Evolutionary conservation across 2,113 vertebrate species (phyloP).

Genomic region (Hypomesus transpacificus): DNA sequence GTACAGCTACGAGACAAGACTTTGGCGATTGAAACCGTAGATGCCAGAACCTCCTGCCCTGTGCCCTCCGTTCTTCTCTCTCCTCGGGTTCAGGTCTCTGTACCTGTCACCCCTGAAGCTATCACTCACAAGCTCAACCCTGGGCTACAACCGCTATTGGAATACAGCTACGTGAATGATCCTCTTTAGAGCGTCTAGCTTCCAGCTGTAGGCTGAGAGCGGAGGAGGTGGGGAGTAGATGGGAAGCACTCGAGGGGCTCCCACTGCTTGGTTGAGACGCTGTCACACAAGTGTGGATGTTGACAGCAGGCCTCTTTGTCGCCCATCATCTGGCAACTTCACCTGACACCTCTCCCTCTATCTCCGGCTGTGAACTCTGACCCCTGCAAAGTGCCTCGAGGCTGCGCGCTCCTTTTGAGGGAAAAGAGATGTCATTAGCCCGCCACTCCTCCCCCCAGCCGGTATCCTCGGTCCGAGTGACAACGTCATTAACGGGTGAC

Average conservation of each 20-base stretch:
- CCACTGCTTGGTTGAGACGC: no score
- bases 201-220: background rate
- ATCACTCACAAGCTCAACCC: background rate
- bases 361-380: background rate
- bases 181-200: no score
- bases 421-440: background rate
- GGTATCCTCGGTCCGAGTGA: background rate
- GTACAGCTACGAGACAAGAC: background rate
- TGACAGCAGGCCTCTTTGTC: conserved; percentile 12
- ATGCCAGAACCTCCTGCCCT: no score
- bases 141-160: background rate
- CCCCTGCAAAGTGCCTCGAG: conserved; percentile 1
- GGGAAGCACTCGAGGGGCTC: background rate
- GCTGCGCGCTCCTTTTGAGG: background rate
- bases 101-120: background rate
- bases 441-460: background rate
- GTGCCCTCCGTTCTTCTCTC: no score
- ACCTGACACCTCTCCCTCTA: conserved; percentile 5
- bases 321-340: background rate
- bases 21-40: background rate
- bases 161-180: background rate
- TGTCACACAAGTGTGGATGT: background rate
- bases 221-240: background rate
- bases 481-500: background rate
- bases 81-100: no score